Evolutionary conservation across 2,113 vertebrate species (phyloP), one percentile per base, ranked within the genome.

Genomic region (Arvicanthis niloticus): DNA sequence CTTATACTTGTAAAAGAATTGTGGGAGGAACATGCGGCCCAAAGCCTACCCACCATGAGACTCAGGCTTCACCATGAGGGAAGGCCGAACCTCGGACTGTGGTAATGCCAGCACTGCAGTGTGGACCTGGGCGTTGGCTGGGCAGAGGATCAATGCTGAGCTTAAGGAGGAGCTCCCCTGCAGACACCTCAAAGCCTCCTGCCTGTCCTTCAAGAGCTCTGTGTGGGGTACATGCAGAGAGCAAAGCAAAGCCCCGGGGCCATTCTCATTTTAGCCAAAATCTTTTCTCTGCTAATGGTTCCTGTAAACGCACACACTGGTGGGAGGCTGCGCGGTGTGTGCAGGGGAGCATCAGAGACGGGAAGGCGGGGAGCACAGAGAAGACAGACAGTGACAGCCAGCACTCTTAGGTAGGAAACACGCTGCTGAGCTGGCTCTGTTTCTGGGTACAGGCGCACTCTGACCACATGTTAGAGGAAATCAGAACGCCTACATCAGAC

Each of bases 81-180:
- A 84, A 40, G 81, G 94, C 7, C 26, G 45, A 6, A 17, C 77
- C 8, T 75, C 82, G 82, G 93, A 93, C 70, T 92, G 68, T 65
- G 93, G 40, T 60, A 45, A 19, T 87, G 68, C 42, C 3, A 24
- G 5, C 37, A 75, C 82, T 88, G 88, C 21, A 51, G 45, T 37
- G 31, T 62, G 60, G 24, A 26, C 21, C 13, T 82, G 37, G 62
- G 60, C 17, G 40, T 91, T 87, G n/a, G 81, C 4, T 65, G 48
- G 62, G 88, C 68, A 91, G 40, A 82, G 85, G 42, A 84, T 42
- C 81, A 93, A 81, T 17, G 70, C 6, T 12, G 19, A 65, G 7
- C 72, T 87, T 93, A 88, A 73, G 76, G 48, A 94, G 72, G 17
- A 34, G 9, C 26, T 91, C 72, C 82, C 78, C 89, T 89, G 93